Base-by-base conservation (phyloP, 2,797 vertebrate genomes). In the Microctenopoma lineatum region DNA sequence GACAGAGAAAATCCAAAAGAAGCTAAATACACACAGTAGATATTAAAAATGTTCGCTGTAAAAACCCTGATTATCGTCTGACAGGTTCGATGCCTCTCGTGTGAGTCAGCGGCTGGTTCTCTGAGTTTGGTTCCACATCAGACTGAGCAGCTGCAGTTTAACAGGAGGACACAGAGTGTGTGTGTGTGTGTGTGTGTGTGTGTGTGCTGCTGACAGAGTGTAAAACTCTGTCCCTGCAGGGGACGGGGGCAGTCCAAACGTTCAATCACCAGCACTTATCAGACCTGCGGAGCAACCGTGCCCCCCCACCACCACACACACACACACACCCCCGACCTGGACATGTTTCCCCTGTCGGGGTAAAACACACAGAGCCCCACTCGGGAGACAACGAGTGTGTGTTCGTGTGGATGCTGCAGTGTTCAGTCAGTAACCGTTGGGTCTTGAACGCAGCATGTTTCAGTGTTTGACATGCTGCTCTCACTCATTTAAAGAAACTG, bases 201-300 rank as follows among this genome's bases (percentile, higher is more conserved):
- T 51, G 29, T 46, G 46, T 36, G 29, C 2, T 26, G 14, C 27
- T 77, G 70, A 80, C 80, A 74, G 59, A 53, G 77, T 80, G 81
- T 71, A 62, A 78, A 64, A 25, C 60, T 46, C 29, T 2, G 4
- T 45, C 67, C 65, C 78, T 84, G 36, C 18, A 26, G 81, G 81
- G 71, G 75, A 84, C 68, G 15, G 44, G 34, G n/a, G 15, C 42
- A 44, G 42, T 16, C 75, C 73, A 81, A 75, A 68, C 55, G 46
- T 39, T 68, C 70, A 55, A 58, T 78, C 78, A 71, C 57, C 47
- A 38, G 73, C 72, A 73, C 68, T 75, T 63, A 69, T 62, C 68
- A 32, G 47, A 39, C 55, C 71, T 52, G 66, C 25, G 47, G 70
- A 70, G 63, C 29, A 3, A 41, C 54, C 18, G 34, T 38, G 15